These are phyloP conservation scores for Zoanthus solanderi DNA, from an alignment of 92 coral and sea anemone species.

Conservation along the genomic window DNA sequence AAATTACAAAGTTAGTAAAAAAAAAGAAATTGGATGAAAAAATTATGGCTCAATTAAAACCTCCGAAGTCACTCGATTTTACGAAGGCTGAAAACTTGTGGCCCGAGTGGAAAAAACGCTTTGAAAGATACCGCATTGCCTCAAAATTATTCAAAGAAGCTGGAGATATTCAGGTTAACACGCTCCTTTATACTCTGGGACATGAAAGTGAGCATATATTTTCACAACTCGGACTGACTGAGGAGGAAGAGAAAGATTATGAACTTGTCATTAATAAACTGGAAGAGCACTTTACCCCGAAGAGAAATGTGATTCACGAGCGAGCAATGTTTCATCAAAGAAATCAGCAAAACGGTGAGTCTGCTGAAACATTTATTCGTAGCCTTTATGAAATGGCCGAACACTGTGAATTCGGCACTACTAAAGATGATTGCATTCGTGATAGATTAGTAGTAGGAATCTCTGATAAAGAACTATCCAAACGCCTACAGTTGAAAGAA, in stretches of 20 bases:
- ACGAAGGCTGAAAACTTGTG: conserved; percentile 29
- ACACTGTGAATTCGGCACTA: conserved; percentile 39
- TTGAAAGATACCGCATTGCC: conserved; percentile 36
- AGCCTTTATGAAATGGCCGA: conserved; percentile 42
- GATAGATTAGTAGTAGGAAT: conserved; percentile 8
- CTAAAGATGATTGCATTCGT: conserved; percentile 27
- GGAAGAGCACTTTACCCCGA: conserved; percentile 24
- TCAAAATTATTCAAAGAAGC: conserved; percentile 31
- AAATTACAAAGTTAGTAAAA: neutral
- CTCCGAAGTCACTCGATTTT: conserved; percentile 9
- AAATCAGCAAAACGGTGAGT: neutral
- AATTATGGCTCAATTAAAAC: conserved; percentile 32
- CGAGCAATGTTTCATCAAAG: no score
- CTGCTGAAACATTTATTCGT: conserved; percentile 28
- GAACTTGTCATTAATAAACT: neutral
- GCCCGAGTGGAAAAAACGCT: conserved; percentile 44
- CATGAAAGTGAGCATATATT: conserved; percentile 18
- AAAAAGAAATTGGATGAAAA: neutral
- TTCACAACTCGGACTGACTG: neutral
- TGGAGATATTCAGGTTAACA: neutral
- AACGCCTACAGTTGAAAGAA: no score
- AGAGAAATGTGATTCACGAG: conserved; percentile 35
- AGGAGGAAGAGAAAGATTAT: conserved; percentile 7
- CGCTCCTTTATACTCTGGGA: conserved; percentile 17
- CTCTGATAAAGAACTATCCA: neutral